These are phyloP conservation scores for Aricia artaxerxes DNA, from an alignment of 2,888 invertebrate genomes.

Conservation along the genomic window DNA sequence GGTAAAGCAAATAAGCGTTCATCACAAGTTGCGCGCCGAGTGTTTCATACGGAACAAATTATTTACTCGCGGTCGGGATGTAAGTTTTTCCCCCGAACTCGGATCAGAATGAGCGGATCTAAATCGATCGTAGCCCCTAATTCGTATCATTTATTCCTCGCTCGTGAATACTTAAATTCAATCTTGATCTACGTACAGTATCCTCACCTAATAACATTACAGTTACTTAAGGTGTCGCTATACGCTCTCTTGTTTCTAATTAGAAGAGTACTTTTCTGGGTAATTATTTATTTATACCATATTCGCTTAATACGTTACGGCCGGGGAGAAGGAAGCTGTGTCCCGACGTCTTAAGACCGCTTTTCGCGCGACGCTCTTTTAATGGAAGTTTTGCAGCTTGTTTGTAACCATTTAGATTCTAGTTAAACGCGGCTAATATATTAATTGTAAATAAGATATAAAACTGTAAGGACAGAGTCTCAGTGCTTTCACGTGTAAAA, in stretches of 20 bases:
- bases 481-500: not conserved
- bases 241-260: conserved; percentile 22
- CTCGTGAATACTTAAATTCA: conserved; percentile 70
- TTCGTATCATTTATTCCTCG: conserved; percentile 70
- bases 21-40: conserved; percentile 19
- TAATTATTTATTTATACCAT: conserved; percentile 29
- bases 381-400: conserved; percentile 14
- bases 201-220: conserved; percentile 63
- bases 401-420: conserved; percentile 3
- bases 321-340: not conserved
- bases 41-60: conserved; percentile 33
- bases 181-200: conserved; percentile 59
- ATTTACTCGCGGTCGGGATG: conserved; percentile 33
- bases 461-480: not conserved
- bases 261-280: conserved; percentile 27
- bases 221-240: conserved; percentile 47
- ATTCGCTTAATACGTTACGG: not conserved
- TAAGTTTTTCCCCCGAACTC: conserved; percentile 50
- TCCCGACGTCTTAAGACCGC: not conserved
- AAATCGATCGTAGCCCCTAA: conserved; percentile 63
- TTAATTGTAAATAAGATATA: conserved; percentile 6
- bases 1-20: conserved; percentile 18
- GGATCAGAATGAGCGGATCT: conserved; percentile 58
- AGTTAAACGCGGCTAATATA: not conserved
- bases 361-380: not conserved